Evolutionary conservation across 2,888 invertebrate species (phyloP).

Genomic region (Helleia helle): DNA sequence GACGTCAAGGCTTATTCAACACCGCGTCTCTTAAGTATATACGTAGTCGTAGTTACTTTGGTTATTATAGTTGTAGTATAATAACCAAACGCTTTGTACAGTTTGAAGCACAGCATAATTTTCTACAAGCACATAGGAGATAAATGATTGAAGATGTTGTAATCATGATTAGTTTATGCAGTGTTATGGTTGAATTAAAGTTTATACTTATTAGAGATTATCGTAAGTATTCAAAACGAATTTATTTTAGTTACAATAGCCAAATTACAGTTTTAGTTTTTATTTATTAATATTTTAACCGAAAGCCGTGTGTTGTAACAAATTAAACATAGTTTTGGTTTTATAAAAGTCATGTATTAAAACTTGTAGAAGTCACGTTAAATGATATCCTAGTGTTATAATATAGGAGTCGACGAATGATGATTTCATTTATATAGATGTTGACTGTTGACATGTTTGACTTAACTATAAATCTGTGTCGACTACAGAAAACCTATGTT

Average conservation of each 20-base stretch:
- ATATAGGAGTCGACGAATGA: too few relatives aligned
- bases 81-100: background rate
- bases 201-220: slow-evolving; percentile 1
- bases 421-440: too few relatives aligned
- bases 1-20: background rate
- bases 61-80: background rate
- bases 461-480: too few relatives aligned
- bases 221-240: background rate
- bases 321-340: too few relatives aligned
- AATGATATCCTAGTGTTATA: too few relatives aligned
- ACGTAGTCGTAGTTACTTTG: too few relatives aligned
- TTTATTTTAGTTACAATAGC: slow-evolving; percentile 8
- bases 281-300: too few relatives aligned
- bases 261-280: background rate
- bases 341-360: too few relatives aligned
- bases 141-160: background rate
- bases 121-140: background rate
- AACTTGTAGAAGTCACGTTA: too few relatives aligned
- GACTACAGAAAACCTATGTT: too few relatives aligned
- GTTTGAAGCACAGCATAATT: background rate
- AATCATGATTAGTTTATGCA: slow-evolving; percentile 2
- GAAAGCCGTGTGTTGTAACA: too few relatives aligned
- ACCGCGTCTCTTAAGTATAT: background rate
- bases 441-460: too few relatives aligned
- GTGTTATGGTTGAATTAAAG: slow-evolving; percentile 1